Evolutionary conservation across 1,140 invertebrate species (phyloP).

Genomic region (Cherax destructor): DNA sequence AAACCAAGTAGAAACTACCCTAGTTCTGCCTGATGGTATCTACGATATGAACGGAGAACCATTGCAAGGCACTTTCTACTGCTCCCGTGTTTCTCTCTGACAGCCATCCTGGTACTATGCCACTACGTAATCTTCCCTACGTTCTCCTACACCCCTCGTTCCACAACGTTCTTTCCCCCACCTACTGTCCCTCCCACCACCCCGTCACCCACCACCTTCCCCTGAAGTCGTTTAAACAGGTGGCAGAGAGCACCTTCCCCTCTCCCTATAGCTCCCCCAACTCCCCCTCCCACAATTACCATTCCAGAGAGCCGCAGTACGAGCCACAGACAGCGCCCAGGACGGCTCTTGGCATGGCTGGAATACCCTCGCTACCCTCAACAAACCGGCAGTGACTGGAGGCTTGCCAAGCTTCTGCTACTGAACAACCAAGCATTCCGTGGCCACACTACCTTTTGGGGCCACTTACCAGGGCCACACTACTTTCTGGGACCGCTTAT

Average conservation of each 20-base stretch:
- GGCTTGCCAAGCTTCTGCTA: conserved; percentile 44
- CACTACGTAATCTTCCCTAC: too few species aligned
- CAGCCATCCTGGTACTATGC: too few species aligned
- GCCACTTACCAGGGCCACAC: background rate
- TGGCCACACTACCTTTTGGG: conserved; percentile 1
- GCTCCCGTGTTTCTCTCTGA: too few species aligned
- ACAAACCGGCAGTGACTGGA: conserved; percentile 28
- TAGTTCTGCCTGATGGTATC: too few species aligned
- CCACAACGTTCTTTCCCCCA: too few species aligned
- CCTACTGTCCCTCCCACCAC: background rate
- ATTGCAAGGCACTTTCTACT: too few species aligned
- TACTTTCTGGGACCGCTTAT: too few species aligned
- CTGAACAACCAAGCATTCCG: conserved; percentile 35
- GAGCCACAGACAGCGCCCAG: background rate
- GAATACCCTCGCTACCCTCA: conserved; percentile 22
- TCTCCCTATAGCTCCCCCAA: background rate
- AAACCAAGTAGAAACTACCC: too few species aligned
- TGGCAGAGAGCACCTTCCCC: background rate
- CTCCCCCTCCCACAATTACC: background rate
- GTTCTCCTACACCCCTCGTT: too few species aligned
- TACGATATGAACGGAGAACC: too few species aligned
- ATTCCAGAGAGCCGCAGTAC: background rate
- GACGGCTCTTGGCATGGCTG: background rate
- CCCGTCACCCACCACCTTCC: too few species aligned
- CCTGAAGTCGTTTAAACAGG: background rate